Conservation (phyloP, 2,113 vertebrate genomes). For the Mastomys coucha region DNA sequence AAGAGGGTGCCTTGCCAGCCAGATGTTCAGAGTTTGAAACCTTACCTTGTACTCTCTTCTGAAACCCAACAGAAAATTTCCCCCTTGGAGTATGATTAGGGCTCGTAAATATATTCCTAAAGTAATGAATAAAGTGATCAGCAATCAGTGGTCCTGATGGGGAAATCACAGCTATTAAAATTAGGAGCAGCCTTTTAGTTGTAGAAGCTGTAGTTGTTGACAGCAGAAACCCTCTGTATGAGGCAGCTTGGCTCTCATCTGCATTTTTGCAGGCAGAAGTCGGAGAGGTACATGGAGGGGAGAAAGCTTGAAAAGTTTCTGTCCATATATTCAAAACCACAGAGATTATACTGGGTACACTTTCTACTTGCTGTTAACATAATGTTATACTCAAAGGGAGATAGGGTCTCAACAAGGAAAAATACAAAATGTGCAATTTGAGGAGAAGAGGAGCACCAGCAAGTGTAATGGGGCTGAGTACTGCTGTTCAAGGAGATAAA, state of each 20-base stretch:
- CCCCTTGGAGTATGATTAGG: neutral
- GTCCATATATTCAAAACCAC: neutral
- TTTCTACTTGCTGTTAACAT: neutral
- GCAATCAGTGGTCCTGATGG: neutral
- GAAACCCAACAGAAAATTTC: neutral
- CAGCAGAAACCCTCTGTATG: conserved; percentile 23
- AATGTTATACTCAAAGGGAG: neutral
- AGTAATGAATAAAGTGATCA: neutral
- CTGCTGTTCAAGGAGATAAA: neutral
- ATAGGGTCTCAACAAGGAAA: neutral
- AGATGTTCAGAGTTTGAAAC: neutral
- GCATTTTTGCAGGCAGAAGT: conserved; percentile 32
- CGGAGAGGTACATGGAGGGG: neutral
- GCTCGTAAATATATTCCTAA: neutral
- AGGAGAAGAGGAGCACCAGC: neutral
- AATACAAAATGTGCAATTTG: neutral
- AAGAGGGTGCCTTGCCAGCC: neutral
- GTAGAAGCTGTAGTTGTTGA: neutral
- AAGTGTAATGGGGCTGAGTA: neutral
- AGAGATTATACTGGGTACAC: neutral
- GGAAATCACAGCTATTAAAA: conserved; percentile 23
- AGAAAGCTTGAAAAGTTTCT: neutral
- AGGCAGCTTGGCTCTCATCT: conserved; percentile 7
- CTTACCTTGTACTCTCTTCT: neutral
- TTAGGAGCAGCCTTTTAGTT: conserved; percentile 51